These are phyloP conservation scores for Sebastes minor DNA, from an alignment of 2,797 vertebrate species.

Conservation along the genomic window DNA sequence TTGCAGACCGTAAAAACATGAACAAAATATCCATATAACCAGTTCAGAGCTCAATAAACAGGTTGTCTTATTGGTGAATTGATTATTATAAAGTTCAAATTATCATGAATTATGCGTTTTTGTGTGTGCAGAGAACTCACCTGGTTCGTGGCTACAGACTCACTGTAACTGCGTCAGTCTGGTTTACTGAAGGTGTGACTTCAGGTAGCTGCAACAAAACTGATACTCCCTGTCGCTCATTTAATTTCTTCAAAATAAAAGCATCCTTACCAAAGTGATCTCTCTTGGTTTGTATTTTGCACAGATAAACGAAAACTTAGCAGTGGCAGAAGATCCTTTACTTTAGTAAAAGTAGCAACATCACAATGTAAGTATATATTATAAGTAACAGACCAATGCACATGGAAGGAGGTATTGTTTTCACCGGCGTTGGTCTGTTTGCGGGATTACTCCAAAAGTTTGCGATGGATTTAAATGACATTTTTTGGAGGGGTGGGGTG, in stretches of 20 bases:
- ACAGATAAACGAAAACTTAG: neutral
- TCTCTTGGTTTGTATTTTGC: neutral
- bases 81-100: neutral
- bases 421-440: too few species aligned
- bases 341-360: neutral
- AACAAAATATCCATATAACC: neutral
- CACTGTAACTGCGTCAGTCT: neutral
- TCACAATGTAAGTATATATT: too few species aligned
- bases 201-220: neutral
- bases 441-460: too few species aligned
- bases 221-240: neutral
- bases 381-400: too few species aligned
- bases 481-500: too few species aligned
- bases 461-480: too few species aligned
- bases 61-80: neutral
- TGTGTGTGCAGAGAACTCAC: neutral
- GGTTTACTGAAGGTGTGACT: neutral
- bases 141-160: neutral
- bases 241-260: neutral
- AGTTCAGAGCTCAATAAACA: neutral
- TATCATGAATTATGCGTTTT: neutral
- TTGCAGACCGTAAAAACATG: neutral
- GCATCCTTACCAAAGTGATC: neutral
- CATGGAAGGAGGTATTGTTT: too few species aligned
- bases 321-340: neutral